These are phyloP conservation scores for Seladonia tumulorum DNA, from an alignment of 2,888 invertebrate species.

Conservation along the genomic window DNA sequence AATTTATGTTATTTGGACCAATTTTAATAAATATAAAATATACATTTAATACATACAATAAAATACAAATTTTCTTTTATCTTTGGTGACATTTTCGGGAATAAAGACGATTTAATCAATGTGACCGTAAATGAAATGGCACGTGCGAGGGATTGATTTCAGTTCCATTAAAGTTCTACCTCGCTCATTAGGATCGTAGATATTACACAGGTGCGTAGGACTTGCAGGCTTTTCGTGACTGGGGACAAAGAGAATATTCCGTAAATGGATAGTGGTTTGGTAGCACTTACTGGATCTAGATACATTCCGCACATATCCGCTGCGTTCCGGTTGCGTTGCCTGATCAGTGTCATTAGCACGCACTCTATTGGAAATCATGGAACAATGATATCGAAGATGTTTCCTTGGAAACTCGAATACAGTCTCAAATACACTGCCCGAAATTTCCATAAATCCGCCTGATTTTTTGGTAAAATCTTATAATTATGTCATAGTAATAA, in stretches of 20 bases:
- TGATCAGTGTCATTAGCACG: neutral
- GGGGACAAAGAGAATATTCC: neutral
- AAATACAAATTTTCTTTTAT: too few relatives aligned
- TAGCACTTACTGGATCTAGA: neutral
- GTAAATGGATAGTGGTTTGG: conserved; percentile 6
- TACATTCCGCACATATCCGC: conserved; percentile 4
- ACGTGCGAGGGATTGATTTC: neutral
- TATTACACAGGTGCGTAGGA: neutral
- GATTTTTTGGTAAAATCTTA: too few relatives aligned
- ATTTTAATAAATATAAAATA: too few relatives aligned
- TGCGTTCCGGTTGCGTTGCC: neutral
- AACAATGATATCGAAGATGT: neutral
- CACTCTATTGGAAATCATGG: neutral
- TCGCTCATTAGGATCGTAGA: neutral
- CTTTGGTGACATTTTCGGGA: too few relatives aligned
- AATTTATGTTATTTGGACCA: too few relatives aligned
- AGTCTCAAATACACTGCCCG: neutral
- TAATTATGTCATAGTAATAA: too few relatives aligned
- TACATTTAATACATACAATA: too few relatives aligned
- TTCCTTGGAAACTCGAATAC: neutral
- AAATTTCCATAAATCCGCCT: too few relatives aligned
- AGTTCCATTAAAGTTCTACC: neutral
- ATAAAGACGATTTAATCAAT: too few relatives aligned
- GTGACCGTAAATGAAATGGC: too few relatives aligned
- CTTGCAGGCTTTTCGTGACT: neutral